These are phyloP conservation scores for Zaprionus tsacasi DNA, from an alignment of 1,140 invertebrate genomes.

Conservation along the genomic window DNA sequence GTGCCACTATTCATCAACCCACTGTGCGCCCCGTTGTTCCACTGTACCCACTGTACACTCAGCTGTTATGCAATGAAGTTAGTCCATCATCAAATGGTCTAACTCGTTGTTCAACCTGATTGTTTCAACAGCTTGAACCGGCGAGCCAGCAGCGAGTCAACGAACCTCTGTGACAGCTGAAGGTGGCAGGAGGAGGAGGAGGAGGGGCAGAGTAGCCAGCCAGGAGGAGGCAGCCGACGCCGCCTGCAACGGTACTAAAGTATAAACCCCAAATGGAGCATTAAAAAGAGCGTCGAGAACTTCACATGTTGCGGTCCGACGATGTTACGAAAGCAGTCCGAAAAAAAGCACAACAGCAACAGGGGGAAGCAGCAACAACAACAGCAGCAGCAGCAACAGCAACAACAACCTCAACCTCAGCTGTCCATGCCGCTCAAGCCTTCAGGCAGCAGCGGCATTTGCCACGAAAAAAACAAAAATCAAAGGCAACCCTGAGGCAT, in stretches of 20 bases:
- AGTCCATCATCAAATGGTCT: constrained; percentile 54
- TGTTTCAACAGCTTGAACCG: constrained; percentile 69
- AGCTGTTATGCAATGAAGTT: constrained; percentile 66
- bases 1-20: neutral
- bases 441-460: constrained; percentile 72
- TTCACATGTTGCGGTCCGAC: constrained; percentile 24
- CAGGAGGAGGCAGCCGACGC: neutral
- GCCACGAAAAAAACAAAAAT: constrained; percentile 49
- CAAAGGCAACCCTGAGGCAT: neutral
- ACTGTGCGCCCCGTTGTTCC: neutral
- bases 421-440: constrained; percentile 10
- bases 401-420: constrained; percentile 18
- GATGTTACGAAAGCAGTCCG: constrained; percentile 60
- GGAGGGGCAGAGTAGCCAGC: neutral
- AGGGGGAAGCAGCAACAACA: constrained; percentile 27
- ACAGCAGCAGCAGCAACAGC: neutral
- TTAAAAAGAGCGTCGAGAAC: constrained; percentile 54
- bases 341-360: constrained; percentile 24
- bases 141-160: constrained; percentile 56
- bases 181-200: constrained; percentile 25
- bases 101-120: constrained; percentile 61
- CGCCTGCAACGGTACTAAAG: constrained; percentile 66
- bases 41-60: constrained; percentile 42
- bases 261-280: constrained; percentile 72
- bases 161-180: constrained; percentile 78